A percentile compares a stretch with the other conserved stretches of the same genome.
Conservation (phyloP, 2,113 vertebrate genomes). For the Epinephelus moara region DNA sequence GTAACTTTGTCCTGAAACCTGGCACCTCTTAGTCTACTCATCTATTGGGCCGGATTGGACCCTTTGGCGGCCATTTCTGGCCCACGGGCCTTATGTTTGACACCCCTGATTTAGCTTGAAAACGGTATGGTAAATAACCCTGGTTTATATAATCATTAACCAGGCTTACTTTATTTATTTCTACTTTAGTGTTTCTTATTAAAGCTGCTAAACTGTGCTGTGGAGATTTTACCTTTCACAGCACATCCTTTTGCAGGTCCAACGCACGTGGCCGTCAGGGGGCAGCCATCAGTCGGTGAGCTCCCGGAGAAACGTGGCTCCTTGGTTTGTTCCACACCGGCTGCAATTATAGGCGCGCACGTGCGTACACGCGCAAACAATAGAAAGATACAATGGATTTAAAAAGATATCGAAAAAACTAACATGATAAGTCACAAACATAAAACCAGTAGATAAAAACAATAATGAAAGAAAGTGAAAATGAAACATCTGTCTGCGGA, state of each 20-base stretch:
- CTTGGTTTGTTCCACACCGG: slow-evolving; percentile 11
- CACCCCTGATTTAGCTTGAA: too few relatives aligned
- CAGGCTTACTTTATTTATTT: background rate
- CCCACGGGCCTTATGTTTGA: too few relatives aligned
- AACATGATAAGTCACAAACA: background rate
- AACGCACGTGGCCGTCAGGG: slow-evolving; percentile 70
- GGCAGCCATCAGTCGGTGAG: slow-evolving; percentile 71
- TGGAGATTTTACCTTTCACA: background rate
- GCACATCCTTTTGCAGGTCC: slow-evolving; percentile 30
- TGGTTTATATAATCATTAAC: background rate
- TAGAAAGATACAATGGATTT: background rate
- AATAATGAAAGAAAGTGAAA: background rate
- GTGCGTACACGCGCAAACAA: background rate
- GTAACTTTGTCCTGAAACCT: too few relatives aligned
- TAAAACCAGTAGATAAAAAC: background rate
- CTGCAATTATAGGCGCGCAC: background rate
- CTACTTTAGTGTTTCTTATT: background rate
- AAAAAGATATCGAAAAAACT: background rate
- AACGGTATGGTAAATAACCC: too few relatives aligned
- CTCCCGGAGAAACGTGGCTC: slow-evolving; percentile 55
- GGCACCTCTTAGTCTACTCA: too few relatives aligned
- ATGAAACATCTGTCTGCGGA: background rate
- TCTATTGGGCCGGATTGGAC: too few relatives aligned
- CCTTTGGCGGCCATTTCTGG: too few relatives aligned
- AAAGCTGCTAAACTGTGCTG: background rate